Evolutionary conservation across 1,140 invertebrate species (phyloP), one percentile per base, ranked within the genome.

Genomic region (Argopecten irradians): DNA sequence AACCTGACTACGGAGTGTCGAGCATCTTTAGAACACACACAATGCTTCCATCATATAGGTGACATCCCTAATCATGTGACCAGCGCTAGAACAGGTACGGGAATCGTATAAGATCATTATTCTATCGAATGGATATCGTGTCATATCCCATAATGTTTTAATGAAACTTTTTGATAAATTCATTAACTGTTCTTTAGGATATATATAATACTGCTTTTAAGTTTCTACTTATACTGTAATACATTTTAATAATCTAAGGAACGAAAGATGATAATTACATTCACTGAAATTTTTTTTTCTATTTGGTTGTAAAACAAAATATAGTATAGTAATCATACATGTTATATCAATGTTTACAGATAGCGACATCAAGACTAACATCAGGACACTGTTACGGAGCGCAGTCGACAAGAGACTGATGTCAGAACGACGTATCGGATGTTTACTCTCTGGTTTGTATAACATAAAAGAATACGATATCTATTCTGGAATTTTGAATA

Each of bases 351-450:
- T n/a, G 82, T 82, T 88, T 88, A 19, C 89, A 93, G 92, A 86
- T 13, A 46, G 90, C 13, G 92, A 93, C 36, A 82, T 93, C 5
- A 91, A 92, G 55, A 87, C 87, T 41, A 96, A 95, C 88, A 93
- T 96, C 34, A 84, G 93, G 39, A 86, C 88, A 2, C 89, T 95
- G 22, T 90, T 96, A 9, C 92, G 92, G 55, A 94, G 92, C 39
- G 95, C 95, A 14, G 95, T 96, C 0, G 86, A 90, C 71, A 96
- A 96, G 88, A 88, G 95, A 14, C 83, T 96, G 28, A 95, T 95
- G 95, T 91, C 95, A 13, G 94, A 95, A n/a, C 89, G 95, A 87
- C 87, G 95, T 71, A 95, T 96, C 39, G 95, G 95, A 8, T 96
- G 95, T 92, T 87, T 96, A 9, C 90, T 96, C 22, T 96, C 95